A percentile compares a stretch with the other conserved stretches of the same genome.
phyloP scores from a whole-genome alignment of 2,888 invertebrate genomes.

The Lagria hirta region DNA sequence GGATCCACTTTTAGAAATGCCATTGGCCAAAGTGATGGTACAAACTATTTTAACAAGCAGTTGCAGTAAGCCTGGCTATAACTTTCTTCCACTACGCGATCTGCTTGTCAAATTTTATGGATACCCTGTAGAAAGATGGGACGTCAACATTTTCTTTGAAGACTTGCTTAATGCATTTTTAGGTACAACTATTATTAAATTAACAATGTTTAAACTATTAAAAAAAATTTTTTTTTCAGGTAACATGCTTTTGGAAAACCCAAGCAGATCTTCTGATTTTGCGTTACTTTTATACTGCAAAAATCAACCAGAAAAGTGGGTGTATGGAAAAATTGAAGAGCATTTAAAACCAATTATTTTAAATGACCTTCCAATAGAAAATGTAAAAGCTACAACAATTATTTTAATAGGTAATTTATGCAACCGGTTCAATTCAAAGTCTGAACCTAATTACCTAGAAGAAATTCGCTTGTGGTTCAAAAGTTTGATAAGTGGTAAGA shows the following conservation, averaged over 20 bases:
- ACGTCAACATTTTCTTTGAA: slow-evolving; percentile 40
- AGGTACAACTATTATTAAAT: no score
- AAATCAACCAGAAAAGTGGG: slow-evolving; percentile 50
- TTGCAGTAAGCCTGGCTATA: slow-evolving; percentile 41
- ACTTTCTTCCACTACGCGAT: slow-evolving; percentile 44
- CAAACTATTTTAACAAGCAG: slow-evolving; percentile 46
- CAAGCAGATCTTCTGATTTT: slow-evolving; percentile 34
- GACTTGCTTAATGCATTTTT: slow-evolving; percentile 47
- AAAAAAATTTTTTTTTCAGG: slow-evolving; percentile 32
- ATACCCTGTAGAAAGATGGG: slow-evolving; percentile 46
- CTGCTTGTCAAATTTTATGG: slow-evolving; percentile 50
- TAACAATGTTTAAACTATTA: slow-evolving; percentile 2
- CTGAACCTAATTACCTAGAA: slow-evolving; percentile 26
- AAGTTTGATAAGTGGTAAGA: slow-evolving; percentile 36
- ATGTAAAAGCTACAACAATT: slow-evolving; percentile 42
- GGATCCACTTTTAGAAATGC: slow-evolving; percentile 47
- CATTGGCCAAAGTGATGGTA: slow-evolving; percentile 50
- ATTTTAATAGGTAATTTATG: slow-evolving; percentile 41
- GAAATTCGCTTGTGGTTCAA: slow-evolving; percentile 35
- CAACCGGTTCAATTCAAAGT: slow-evolving; percentile 29
- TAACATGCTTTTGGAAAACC: no score
- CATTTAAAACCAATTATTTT: slow-evolving; percentile 42
- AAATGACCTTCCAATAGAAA: slow-evolving; percentile 35
- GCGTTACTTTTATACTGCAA: slow-evolving; percentile 51
- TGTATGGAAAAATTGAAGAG: slow-evolving; percentile 48